These are phyloP conservation scores for Lycodopsis pacificus DNA, from an alignment of 2,797 vertebrate genomes.

Conservation along the genomic window DNA sequence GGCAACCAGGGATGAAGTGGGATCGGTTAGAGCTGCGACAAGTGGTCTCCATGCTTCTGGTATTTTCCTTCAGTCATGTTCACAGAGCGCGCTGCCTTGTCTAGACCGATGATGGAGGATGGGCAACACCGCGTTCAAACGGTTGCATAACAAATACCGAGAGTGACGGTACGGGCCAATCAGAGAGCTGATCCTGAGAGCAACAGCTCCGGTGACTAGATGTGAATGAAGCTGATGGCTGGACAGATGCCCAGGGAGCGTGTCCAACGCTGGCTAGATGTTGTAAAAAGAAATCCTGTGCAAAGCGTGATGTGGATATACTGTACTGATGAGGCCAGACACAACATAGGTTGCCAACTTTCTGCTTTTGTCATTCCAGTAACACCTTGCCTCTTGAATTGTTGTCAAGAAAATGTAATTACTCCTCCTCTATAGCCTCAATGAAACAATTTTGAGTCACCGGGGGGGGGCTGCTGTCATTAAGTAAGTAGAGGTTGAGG, in stretches of 20 bases:
- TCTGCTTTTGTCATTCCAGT: background rate
- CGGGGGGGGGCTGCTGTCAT: slow-evolving; percentile 20
- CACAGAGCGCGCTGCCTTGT: slow-evolving; percentile 27
- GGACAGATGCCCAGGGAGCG: slow-evolving; percentile 33
- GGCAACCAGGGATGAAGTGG: slow-evolving; percentile 63
- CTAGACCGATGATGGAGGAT: slow-evolving; percentile 41
- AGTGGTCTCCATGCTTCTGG: slow-evolving; percentile 53
- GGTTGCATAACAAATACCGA: slow-evolving; percentile 43
- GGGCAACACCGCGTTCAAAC: slow-evolving; percentile 24
- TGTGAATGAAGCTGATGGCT: slow-evolving; percentile 10
- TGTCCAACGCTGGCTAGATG: background rate
- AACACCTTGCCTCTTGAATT: background rate
- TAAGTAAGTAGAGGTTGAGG: background rate
- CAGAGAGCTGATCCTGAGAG: background rate
- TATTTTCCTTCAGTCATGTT: slow-evolving; percentile 59
- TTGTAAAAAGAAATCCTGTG: background rate
- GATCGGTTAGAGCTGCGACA: slow-evolving; percentile 57
- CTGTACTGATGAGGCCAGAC: background rate
- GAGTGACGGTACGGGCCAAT: slow-evolving; percentile 9
- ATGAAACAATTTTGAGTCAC: slow-evolving; percentile 41
- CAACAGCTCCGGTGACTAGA: slow-evolving; percentile 15
- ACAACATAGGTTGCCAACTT: background rate
- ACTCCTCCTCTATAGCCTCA: background rate
- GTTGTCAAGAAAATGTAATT: background rate
- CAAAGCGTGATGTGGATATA: background rate